Base-by-base conservation (phyloP, 1,140 invertebrate species). In the Nilaparvata lugens region DNA sequence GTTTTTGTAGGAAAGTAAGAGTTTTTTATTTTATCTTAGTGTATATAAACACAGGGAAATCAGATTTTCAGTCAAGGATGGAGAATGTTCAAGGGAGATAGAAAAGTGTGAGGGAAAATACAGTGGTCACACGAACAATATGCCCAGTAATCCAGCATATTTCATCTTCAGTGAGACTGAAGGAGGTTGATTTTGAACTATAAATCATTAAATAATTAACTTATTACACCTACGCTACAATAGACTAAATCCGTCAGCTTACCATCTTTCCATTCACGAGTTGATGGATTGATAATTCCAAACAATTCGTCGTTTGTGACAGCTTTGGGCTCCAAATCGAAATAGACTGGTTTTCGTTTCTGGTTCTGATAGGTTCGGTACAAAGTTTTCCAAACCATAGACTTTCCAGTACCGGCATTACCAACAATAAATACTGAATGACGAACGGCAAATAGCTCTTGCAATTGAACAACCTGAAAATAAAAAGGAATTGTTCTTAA, bases 261-360 rank as follows among this genome's bases (percentile, higher is more conserved):
- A 82, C 93, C 94, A 74, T 97, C 94, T 73, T 94, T 96, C 94
- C 95, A 98, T 78, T 97, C 95, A 67, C 94, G 80, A 0, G 95
- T 97, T 0, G 91, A 78, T 13, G 93, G 89, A 78, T 97, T 97
- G 56, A 98, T 96, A 51, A 95, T 84, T 11, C 95, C 95, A 75
- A 96, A 98, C 18, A 97, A 77, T 72, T 97, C 95, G 69, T 97
- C 92, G 68, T 94, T 97, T 0, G 93, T 96, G 4, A 97, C 91
- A 28, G 93, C 93, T 76, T 96, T 96, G 1, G 95, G 95, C 72
- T 97, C 93, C 4, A 98, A 75, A 72, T 97, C 94, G 69, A 91
- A 87, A 62, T 87, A 94, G 42, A 83, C 76, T 0, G 95, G 94
- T 71, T 91, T 94, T 57, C 79, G 70, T 69, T 91, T 90, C 68